These are phyloP conservation scores for Operophtera brumata DNA, from an alignment of 2,888 invertebrate species.

Conservation along the genomic window DNA sequence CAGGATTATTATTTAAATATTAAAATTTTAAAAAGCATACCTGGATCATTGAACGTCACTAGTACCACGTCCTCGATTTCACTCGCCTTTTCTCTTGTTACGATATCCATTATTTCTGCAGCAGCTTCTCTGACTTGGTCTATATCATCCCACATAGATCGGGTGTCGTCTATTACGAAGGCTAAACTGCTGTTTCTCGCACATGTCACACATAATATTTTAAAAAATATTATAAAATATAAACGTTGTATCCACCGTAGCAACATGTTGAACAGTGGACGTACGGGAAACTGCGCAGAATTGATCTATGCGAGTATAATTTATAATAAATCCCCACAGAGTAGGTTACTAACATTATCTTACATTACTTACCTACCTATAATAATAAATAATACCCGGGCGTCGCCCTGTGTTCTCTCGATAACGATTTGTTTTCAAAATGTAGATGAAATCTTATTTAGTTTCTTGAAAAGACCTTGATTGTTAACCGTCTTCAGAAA, in stretches of 20 bases:
- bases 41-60: constrained; percentile 49
- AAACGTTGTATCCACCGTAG: not conserved
- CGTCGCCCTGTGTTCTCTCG: no score
- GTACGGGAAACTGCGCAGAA: not conserved
- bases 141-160: constrained; percentile 41
- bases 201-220: constrained; percentile 29
- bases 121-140: constrained; percentile 32
- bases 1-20: no score
- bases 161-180: constrained; percentile 44
- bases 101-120: constrained; percentile 35
- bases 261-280: not conserved
- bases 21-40: constrained; percentile 28
- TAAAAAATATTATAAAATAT: constrained; percentile 1
- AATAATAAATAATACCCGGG: not conserved
- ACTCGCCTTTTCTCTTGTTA: constrained; percentile 35
- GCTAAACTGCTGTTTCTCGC: constrained; percentile 35
- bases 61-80: constrained; percentile 42
- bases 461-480: no score
- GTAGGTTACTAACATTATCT: not conserved
- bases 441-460: no score
- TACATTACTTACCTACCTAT: no score
- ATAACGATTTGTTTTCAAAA: no score
- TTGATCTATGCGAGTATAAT: not conserved
- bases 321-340: not conserved
- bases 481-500: no score